phyloP scores from a whole-genome alignment of 2,888 invertebrate genomes.

The Drosophila multiciliata region DNA sequence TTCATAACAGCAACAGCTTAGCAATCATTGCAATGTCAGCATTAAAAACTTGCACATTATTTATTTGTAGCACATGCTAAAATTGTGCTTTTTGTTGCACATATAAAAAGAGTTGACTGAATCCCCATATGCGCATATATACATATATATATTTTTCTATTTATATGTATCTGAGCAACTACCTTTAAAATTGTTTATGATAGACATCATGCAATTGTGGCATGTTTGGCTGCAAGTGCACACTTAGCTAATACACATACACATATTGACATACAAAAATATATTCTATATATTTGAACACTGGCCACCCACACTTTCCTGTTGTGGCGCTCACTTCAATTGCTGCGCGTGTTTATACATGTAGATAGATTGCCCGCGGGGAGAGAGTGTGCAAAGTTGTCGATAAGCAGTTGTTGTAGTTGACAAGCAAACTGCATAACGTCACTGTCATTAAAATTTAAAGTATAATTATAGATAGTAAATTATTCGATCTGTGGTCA shows the following conservation, averaged over 20 bases:
- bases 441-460: constrained; percentile 12
- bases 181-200: not conserved
- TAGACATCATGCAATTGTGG: constrained; percentile 18
- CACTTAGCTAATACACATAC: constrained; percentile 15
- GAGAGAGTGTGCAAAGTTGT: constrained; percentile 25
- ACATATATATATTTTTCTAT: not conserved
- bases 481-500: constrained; percentile 19
- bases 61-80: constrained; percentile 22
- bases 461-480: constrained; percentile 32
- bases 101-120: not conserved
- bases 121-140: not conserved
- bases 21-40: constrained; percentile 16
- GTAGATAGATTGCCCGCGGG: constrained; percentile 37
- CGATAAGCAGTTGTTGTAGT: constrained; percentile 33
- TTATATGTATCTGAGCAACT: not conserved
- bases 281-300: not conserved
- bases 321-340: constrained; percentile 25
- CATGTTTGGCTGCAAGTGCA: constrained; percentile 29
- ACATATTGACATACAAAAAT: not conserved
- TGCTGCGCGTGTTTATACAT: constrained; percentile 11
- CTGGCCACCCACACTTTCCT: constrained; percentile 50
- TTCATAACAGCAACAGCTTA: constrained; percentile 23
- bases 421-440: constrained; percentile 17
- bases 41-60: constrained; percentile 23
- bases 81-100: not conserved